Percentiles rank a stretch among this genome's conserved stretches.
phyloP scores from a whole-genome alignment of 2,113 vertebrate genomes.

The Antidorcas marsupialis region DNA sequence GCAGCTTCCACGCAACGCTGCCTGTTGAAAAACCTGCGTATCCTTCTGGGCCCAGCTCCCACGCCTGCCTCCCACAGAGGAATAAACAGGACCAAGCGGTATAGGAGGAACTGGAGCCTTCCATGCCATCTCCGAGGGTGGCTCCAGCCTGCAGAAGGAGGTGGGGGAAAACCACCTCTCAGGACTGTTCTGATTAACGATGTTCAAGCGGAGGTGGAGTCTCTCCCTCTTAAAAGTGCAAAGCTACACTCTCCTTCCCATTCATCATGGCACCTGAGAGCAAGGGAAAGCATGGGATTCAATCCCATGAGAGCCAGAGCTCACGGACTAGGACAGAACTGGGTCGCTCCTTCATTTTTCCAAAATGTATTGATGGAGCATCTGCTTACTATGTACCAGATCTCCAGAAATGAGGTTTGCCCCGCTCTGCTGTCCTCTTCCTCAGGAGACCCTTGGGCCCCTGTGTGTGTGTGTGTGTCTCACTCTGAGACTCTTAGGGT shows the following conservation, averaged over 20 bases:
- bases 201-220: neutral
- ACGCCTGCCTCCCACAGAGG: neutral
- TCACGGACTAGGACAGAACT: rapidly evolving
- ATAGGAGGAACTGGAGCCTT: neutral
- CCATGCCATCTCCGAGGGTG: neutral
- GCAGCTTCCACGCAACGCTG: rapidly evolving
- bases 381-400: neutral
- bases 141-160: neutral
- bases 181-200: neutral
- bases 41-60: neutral
- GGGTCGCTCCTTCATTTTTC: neutral
- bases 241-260: neutral
- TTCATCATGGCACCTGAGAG: neutral
- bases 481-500: neutral
- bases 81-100: rapidly evolving
- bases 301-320: neutral
- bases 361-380: no score
- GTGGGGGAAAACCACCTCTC: neutral
- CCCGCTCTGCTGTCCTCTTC: neutral
- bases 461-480: no score
- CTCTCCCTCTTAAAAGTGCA: neutral
- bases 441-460: neutral
- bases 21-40: neutral
- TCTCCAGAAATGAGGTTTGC: neutral
- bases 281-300: neutral